Evolutionary conservation across 2,888 invertebrate species (phyloP).

Genomic region (Eledona agricola): DNA sequence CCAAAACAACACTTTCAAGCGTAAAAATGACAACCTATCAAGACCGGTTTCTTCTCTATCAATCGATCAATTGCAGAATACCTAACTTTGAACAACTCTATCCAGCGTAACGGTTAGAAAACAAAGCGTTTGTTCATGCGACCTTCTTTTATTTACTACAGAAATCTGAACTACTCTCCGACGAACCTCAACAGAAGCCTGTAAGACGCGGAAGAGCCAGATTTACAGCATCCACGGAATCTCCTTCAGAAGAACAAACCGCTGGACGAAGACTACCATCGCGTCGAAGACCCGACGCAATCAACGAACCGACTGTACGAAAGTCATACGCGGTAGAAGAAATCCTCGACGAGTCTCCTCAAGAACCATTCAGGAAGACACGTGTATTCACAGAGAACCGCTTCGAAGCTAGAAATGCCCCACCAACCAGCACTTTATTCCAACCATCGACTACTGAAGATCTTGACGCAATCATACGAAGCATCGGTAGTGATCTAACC

Average conservation of each 20-base stretch:
- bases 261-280: slow-evolving; percentile 17
- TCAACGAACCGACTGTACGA: slow-evolving; percentile 15
- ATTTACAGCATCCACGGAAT: slow-evolving; percentile 48
- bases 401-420: slow-evolving; percentile 52
- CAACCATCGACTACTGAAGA: slow-evolving; percentile 28
- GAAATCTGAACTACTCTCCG: slow-evolving; percentile 42
- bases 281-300: slow-evolving; percentile 22
- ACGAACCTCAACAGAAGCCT: slow-evolving; percentile 47
- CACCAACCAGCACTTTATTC: slow-evolving; percentile 35
- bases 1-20: background rate
- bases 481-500: slow-evolving; percentile 24
- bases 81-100: no score
- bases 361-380: slow-evolving; percentile 49
- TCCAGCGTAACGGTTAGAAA: slow-evolving; percentile 8
- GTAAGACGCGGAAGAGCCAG: slow-evolving; percentile 37
- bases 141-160: slow-evolving; percentile 38
- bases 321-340: slow-evolving; percentile 58
- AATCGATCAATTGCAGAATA: slow-evolving; percentile 5
- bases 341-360: slow-evolving; percentile 57
- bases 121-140: slow-evolving; percentile 10
- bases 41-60: slow-evolving; percentile 18
- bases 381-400: slow-evolving; percentile 55
- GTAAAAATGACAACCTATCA: no score
- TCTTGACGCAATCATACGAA: slow-evolving; percentile 37
- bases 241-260: slow-evolving; percentile 44